These are phyloP conservation scores for Pharmacophagus antenor DNA, from an alignment of 2,888 invertebrate species.

Conservation along the genomic window DNA sequence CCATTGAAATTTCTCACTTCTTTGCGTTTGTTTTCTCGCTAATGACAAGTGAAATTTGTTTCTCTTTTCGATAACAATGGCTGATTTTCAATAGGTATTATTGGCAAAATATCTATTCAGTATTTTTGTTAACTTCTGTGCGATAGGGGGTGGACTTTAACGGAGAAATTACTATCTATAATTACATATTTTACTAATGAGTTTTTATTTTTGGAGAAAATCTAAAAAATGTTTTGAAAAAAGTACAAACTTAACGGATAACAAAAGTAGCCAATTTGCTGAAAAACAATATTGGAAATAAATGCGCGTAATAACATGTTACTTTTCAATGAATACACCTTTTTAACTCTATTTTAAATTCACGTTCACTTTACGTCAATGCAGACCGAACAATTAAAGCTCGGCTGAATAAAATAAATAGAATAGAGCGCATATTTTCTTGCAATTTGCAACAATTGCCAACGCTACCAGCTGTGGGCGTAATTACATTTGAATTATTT, in stretches of 20 bases:
- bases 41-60: slow-evolving; percentile 55
- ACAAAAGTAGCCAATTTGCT: too few relatives aligned
- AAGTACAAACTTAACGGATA: too few relatives aligned
- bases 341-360: background rate
- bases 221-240: too few relatives aligned
- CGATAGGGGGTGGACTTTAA: background rate
- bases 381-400: background rate
- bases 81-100: slow-evolving; percentile 12
- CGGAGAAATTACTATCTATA: background rate
- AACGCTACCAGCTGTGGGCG: slow-evolving; percentile 8
- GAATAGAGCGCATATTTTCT: background rate
- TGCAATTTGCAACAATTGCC: slow-evolving; percentile 12
- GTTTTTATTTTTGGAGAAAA: too few relatives aligned
- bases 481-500: slow-evolving; percentile 26
- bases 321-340: background rate
- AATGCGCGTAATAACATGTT: background rate
- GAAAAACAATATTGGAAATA: background rate
- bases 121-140: background rate
- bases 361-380: background rate
- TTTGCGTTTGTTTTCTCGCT: slow-evolving; percentile 40
- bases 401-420: background rate
- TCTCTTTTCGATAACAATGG: slow-evolving; percentile 40
- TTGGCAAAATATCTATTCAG: slow-evolving; percentile 13
- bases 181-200: too few relatives aligned
- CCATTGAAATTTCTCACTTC: slow-evolving; percentile 45